Percentiles rank a stretch among this genome's conserved stretches.
Evolutionary conservation across 2,113 vertebrate genomes (phyloP).

Genomic region (Ceyx melanurus): DNA sequence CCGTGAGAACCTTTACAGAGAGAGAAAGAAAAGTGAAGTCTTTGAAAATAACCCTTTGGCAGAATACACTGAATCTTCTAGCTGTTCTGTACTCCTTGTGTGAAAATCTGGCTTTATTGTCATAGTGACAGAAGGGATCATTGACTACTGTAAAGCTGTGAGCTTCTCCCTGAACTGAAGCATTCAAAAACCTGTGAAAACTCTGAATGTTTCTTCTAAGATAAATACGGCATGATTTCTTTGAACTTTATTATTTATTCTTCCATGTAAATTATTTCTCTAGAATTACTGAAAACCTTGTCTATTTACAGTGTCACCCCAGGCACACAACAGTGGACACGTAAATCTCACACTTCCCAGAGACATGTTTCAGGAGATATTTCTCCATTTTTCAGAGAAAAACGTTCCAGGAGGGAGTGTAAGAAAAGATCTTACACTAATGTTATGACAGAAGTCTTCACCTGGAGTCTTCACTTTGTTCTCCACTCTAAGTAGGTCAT

Average conservation of each 20-base stretch:
- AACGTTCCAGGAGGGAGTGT: not conserved
- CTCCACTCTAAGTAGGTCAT: not conserved
- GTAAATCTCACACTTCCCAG: not conserved
- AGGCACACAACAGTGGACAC: not conserved
- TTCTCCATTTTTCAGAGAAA: not conserved
- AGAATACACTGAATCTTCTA: slow-evolving; percentile 10
- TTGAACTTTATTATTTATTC: not conserved
- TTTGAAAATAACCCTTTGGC: slow-evolving; percentile 39
- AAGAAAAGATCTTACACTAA: not conserved
- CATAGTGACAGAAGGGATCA: not conserved
- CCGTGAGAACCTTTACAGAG: not conserved
- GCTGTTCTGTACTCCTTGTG: not conserved
- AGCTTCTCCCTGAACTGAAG: not conserved
- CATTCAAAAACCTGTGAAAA: not conserved
- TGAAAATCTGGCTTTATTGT: slow-evolving; percentile 19
- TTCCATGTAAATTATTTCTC: not conserved
- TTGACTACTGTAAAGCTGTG: not conserved
- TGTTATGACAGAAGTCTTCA: not conserved
- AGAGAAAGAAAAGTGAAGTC: not conserved
- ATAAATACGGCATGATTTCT: not conserved
- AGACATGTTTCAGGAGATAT: not conserved
- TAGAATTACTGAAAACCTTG: not conserved
- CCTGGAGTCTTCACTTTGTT: not conserved
- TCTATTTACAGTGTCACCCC: not conserved
- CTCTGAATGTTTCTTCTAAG: not conserved